Evolutionary conservation across 30 jellyfish, hydroid and myxozoan species (phyloP).

Genomic region (Hydra vulgaris): DNA sequence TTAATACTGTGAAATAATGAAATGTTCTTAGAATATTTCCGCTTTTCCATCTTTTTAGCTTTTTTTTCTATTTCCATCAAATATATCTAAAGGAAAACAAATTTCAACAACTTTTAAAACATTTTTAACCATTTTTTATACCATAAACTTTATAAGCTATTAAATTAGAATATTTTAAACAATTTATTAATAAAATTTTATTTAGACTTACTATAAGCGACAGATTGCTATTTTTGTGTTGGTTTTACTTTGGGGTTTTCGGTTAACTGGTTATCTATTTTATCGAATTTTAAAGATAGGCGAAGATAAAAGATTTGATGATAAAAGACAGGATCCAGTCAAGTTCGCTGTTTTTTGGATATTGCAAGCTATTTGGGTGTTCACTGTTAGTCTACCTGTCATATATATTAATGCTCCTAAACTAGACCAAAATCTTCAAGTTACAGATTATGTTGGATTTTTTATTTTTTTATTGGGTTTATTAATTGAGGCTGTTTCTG

Average conservation of each 20-base stretch:
- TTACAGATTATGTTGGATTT: constrained; percentile 21
- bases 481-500: constrained; percentile 26
- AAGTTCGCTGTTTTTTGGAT: constrained; percentile 27
- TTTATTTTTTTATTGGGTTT: constrained; percentile 19
- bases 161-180: too few relatives aligned
- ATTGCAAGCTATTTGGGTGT: constrained; percentile 38
- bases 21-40: too few relatives aligned
- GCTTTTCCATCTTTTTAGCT: too few relatives aligned
- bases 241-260: constrained; percentile 26
- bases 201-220: constrained; percentile 15
- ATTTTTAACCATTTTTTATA: too few relatives aligned
- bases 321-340: constrained; percentile 5
- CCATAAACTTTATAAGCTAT: too few relatives aligned
- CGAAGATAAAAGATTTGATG: constrained; percentile 41
- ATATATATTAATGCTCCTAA: constrained; percentile 19
- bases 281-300: constrained; percentile 27
- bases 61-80: too few relatives aligned
- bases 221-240: constrained; percentile 17
- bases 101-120: too few relatives aligned
- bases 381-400: constrained; percentile 26
- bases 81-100: too few relatives aligned
- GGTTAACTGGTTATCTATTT: constrained; percentile 31
- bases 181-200: too few relatives aligned
- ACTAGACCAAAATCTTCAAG: background rate
- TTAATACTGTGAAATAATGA: too few relatives aligned